Evolutionary conservation across 92 coral and sea anemone species (phyloP).

Genomic region (Isaurus tuberculatus): DNA sequence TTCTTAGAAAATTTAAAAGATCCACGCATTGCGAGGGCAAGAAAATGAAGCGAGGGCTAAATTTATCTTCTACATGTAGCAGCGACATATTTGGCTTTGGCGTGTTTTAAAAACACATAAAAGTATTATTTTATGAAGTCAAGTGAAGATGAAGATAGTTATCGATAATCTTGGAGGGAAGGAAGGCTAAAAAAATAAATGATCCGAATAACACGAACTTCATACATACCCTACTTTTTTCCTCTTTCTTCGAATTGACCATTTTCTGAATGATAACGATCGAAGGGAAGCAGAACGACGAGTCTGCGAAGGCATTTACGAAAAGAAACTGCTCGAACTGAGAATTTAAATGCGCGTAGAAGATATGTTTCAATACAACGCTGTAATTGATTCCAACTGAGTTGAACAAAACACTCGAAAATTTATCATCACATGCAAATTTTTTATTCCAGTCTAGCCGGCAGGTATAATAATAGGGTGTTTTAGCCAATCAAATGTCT

Average conservation of each 20-base stretch:
- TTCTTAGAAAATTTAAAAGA: not conserved
- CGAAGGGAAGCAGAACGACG: conserved; percentile 39
- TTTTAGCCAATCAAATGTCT: conserved; percentile 24
- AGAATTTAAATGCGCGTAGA: not conserved
- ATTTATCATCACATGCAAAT: conserved; percentile 40
- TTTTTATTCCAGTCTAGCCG: conserved; percentile 32
- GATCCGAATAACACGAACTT: conserved; percentile 6
- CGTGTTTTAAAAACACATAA: conserved; percentile 12
- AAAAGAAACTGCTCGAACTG: not conserved
- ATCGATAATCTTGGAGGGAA: conserved; percentile 23
- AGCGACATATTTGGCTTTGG: not conserved
- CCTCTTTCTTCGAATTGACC: conserved; percentile 46
- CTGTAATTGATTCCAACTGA: conserved; percentile 38
- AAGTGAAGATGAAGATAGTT: conserved; percentile 37
- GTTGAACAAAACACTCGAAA: conserved; percentile 39
- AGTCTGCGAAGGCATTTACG: conserved; percentile 36
- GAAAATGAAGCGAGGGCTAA: not conserved
- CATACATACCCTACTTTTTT: conserved; percentile 30
- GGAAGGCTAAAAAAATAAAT: conserved; percentile 13
- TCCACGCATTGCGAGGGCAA: not conserved
- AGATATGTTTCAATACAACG: conserved; percentile 28
- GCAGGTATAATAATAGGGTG: conserved; percentile 23
- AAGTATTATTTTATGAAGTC: conserved; percentile 31
- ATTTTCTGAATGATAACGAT: conserved; percentile 31
- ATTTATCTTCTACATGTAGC: conserved; percentile 8